phyloP scores from a whole-genome alignment of 2,113 vertebrate genomes.

The Pavo muticus region DNA sequence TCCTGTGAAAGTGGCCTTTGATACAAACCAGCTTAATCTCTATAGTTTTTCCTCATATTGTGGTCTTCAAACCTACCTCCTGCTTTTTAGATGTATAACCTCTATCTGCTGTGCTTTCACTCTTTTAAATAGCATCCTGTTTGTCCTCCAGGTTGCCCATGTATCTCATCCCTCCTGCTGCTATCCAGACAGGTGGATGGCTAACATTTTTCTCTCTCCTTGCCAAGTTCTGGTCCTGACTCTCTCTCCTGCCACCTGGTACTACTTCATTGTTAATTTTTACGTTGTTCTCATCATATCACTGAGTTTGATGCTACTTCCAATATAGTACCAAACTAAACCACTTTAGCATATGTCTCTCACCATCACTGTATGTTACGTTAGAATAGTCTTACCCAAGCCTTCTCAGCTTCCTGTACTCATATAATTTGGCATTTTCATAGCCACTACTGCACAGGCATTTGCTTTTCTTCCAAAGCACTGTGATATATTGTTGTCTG shows the following conservation, averaged over 20 bases:
- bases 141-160: conserved; percentile 42
- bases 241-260: conserved; percentile 65
- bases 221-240: conserved; percentile 52
- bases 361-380: neutral
- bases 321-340: neutral
- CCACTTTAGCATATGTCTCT: neutral
- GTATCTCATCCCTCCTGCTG: conserved; percentile 54
- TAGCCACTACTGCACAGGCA: neutral
- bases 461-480: neutral
- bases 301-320: neutral
- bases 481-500: conserved; percentile 17
- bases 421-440: neutral
- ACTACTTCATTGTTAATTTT: conserved; percentile 39
- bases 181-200: conserved; percentile 50
- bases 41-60: neutral
- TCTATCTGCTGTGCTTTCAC: neutral
- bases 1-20: neutral
- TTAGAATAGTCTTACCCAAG: neutral
- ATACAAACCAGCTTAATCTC: neutral
- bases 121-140: neutral
- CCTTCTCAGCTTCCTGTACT: neutral
- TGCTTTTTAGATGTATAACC: neutral
- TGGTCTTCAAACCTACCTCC: neutral
- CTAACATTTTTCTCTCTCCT: conserved; percentile 4
- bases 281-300: neutral